phyloP scores from a whole-genome alignment of 2,888 invertebrate genomes.

The Torymus auratus region DNA sequence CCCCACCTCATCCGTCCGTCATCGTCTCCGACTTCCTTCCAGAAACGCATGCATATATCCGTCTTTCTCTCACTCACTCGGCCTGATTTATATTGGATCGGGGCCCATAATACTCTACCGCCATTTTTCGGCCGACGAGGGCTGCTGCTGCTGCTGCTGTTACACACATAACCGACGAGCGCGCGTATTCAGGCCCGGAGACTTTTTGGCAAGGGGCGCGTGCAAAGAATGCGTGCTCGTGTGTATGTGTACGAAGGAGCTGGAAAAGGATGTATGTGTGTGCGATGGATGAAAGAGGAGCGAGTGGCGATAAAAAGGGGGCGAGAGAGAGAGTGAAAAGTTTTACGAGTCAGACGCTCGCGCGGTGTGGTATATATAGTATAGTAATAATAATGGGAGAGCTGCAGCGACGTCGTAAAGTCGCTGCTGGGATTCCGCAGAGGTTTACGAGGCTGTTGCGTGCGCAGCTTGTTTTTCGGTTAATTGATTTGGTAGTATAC shows the following conservation, averaged over 20 bases:
- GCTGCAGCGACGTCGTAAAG: no score
- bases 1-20: neutral
- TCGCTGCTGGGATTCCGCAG: no score
- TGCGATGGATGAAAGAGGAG: conserved; percentile 1
- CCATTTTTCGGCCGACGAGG: conserved; percentile 63
- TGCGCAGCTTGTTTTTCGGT: no score
- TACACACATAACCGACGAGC: no score
- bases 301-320: conserved; percentile 1
- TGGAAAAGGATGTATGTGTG: neutral
- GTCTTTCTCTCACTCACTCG: neutral
- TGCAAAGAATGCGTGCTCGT: neutral
- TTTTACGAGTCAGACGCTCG: conserved; percentile 34
- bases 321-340: conserved; percentile 40
- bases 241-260: neutral
- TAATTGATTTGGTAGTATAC: no score
- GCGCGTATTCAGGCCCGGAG: conserved; percentile 66
- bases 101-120: conserved; percentile 68
- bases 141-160: no score
- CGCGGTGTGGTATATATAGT: no score
- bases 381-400: no score
- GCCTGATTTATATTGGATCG: conserved; percentile 73
- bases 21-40: no score
- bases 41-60: neutral
- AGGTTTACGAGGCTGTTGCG: no score
- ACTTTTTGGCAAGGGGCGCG: conserved; percentile 63